These are phyloP conservation scores for Micropterix aruncella DNA, from an alignment of 2,888 invertebrate genomes.

Conservation along the genomic window DNA sequence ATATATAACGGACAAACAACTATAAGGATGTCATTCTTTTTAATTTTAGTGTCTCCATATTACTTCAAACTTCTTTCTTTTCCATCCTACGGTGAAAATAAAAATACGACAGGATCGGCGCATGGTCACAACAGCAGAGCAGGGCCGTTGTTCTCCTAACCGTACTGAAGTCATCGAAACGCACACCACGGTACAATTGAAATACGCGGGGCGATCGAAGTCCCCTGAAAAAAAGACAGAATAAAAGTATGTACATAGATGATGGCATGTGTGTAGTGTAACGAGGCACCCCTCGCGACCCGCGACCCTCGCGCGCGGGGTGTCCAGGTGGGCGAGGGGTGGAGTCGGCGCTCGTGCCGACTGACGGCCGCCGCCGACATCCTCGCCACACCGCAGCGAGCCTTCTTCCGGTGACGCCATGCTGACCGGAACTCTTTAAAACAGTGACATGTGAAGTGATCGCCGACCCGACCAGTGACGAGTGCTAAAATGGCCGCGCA, in stretches of 20 bases:
- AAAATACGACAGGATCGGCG: no score
- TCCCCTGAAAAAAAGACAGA: not conserved
- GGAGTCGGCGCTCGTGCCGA: constrained; percentile 10
- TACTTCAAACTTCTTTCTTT: no score
- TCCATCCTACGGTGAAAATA: no score
- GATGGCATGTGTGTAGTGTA: not conserved
- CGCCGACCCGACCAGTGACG: no score
- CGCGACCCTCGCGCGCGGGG: not conserved
- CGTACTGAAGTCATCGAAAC: not conserved
- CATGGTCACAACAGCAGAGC: not conserved
- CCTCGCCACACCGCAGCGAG: constrained; percentile 31
- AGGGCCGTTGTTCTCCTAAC: not conserved
- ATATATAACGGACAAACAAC: no score
- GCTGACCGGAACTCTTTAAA: constrained; percentile 1
- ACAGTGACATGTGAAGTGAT: not conserved
- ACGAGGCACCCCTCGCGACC: constrained; percentile 18
- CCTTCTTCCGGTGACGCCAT: constrained; percentile 13
- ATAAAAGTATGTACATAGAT: not conserved
- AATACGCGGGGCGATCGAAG: not conserved
- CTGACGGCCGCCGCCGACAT: constrained; percentile 39
- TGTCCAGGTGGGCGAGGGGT: constrained; percentile 1
- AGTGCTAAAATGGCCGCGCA: constrained; percentile 35
- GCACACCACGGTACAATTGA: not conserved
- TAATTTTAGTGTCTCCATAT: no score
- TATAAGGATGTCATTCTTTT: no score